These are phyloP conservation scores for Nettapus auritus DNA, from an alignment of 2,113 vertebrate species.

Conservation along the genomic window DNA sequence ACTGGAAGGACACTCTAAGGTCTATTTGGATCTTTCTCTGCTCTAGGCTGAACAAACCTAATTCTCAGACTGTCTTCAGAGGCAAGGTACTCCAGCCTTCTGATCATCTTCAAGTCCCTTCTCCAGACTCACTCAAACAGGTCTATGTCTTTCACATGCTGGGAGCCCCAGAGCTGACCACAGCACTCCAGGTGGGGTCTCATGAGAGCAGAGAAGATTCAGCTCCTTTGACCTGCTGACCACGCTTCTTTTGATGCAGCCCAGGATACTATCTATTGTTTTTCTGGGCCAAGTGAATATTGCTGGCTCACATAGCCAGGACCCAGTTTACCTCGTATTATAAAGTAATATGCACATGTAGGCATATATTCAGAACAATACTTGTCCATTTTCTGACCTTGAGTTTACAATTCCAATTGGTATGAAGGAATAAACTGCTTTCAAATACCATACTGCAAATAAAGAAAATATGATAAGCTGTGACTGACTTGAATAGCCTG, in stretches of 20 bases:
- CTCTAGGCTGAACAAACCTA: neutral
- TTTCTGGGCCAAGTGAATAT: neutral
- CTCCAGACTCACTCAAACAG: neutral
- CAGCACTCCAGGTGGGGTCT: neutral
- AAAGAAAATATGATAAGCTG: neutral
- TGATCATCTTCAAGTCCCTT: neutral
- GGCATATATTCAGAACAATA: neutral
- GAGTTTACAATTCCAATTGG: neutral
- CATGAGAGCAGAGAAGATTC: neutral
- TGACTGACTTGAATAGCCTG: neutral
- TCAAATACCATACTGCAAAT: neutral
- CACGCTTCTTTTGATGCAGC: neutral
- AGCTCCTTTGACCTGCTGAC: neutral
- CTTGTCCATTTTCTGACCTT: neutral
- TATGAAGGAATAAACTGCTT: neutral
- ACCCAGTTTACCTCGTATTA: neutral
- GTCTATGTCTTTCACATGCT: neutral
- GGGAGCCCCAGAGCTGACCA: neutral
- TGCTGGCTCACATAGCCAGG: too few relatives aligned
- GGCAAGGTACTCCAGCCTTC: neutral
- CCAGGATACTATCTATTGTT: neutral
- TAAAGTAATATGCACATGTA: neutral
- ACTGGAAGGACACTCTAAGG: neutral
- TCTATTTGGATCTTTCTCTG: neutral
- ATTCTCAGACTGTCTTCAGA: neutral